Conservation (phyloP, 2,888 invertebrate genomes). For the Rhingia rostrata region DNA sequence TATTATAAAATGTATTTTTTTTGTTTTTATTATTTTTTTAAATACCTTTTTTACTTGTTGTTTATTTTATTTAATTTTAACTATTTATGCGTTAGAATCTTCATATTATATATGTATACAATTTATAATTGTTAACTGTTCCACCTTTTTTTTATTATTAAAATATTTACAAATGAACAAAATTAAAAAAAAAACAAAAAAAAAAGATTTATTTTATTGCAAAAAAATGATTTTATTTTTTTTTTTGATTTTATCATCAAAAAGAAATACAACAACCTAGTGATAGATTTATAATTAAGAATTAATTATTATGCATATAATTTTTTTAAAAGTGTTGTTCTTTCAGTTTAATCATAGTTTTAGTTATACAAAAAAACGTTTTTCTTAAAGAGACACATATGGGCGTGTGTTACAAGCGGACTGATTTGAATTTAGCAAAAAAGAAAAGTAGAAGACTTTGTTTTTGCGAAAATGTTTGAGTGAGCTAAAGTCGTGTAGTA, state of each 20-base stretch:
- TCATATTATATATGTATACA: constrained; percentile 78
- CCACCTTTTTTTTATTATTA: constrained; percentile 82
- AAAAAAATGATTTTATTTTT: constrained; percentile 25
- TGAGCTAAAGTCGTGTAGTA: constrained; percentile 32
- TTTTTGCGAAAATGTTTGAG: constrained; percentile 26
- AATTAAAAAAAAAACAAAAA: constrained; percentile 74
- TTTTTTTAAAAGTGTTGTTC: constrained; percentile 49
- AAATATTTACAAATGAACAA: constrained; percentile 81
- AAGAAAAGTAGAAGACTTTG: constrained; percentile 23
- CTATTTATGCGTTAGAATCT: constrained; percentile 74
- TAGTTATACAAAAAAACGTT: constrained; percentile 40
- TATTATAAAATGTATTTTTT: constrained; percentile 60
- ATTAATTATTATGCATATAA: constrained; percentile 14
- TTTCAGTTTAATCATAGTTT: constrained; percentile 55
- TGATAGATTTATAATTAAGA: constrained; percentile 61
- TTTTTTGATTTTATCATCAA: constrained; percentile 60
- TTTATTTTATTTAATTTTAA: constrained; percentile 72
- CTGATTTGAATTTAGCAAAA: constrained; percentile 56
- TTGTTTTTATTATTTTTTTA: constrained; percentile 55
- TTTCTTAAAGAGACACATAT: constrained; percentile 22
- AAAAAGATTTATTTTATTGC: constrained; percentile 55
- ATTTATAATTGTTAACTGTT: constrained; percentile 78
- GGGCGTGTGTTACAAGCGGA: constrained; percentile 72
- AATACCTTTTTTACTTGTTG: constrained; percentile 68
- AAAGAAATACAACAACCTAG: constrained; percentile 55